Evolutionary conservation across 2,888 invertebrate genomes (phyloP).

Genomic region (Eupithecia tripunctaria): DNA sequence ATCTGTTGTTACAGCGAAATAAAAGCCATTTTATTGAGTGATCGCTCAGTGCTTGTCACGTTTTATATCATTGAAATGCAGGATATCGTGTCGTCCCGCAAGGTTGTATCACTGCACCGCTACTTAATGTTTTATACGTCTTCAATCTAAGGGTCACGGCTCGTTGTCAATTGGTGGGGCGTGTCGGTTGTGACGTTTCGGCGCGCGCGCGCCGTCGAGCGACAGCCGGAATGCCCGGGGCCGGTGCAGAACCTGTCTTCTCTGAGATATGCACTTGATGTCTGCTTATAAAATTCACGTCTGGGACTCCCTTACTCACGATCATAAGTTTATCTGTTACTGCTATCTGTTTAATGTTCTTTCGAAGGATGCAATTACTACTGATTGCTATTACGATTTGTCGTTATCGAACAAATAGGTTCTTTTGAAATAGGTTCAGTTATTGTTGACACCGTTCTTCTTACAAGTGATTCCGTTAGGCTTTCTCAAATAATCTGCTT

Average conservation of each 20-base stretch:
- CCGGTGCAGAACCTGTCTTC: constrained; percentile 77
- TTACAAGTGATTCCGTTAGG: not conserved
- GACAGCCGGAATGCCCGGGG: constrained; percentile 76
- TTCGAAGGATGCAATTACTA: constrained; percentile 17
- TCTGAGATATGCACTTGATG: constrained; percentile 70
- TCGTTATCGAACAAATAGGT: not conserved
- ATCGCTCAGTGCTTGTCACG: constrained; percentile 73
- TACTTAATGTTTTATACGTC: constrained; percentile 57
- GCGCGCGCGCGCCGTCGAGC: constrained; percentile 40
- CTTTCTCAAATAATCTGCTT: not conserved
- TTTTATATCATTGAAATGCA: constrained; percentile 72
- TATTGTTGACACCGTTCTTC: not conserved
- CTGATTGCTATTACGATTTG: constrained; percentile 12
- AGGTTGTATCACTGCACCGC: constrained; percentile 57
- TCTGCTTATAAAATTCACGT: constrained; percentile 71
- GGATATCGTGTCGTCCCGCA: constrained; percentile 64
- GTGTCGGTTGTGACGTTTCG: constrained; percentile 55
- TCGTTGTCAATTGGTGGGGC: constrained; percentile 52
- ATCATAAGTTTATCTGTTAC: constrained; percentile 28
- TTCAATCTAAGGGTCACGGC: constrained; percentile 63
- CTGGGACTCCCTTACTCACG: constrained; percentile 57
- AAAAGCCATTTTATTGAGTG: constrained; percentile 81
- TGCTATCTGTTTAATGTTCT: constrained; percentile 28
- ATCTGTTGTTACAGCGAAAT: constrained; percentile 74
- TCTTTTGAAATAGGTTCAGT: not conserved